A percentile compares a stretch with the other conserved stretches of the same genome.
Evolutionary conservation across 2,797 vertebrate genomes (phyloP).

Genomic region (Helostoma temminkii): DNA sequence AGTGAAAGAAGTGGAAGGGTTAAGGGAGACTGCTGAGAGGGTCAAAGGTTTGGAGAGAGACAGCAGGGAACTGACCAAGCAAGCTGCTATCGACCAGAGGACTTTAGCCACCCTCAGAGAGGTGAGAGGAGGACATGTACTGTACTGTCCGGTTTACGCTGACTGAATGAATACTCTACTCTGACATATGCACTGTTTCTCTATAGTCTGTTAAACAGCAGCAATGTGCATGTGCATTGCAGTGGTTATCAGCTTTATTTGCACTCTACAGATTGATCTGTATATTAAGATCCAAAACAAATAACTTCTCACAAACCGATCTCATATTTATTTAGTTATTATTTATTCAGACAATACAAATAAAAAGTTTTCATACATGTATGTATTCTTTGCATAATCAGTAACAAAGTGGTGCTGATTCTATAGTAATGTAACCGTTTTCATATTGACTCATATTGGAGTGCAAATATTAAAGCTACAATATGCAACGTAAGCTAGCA

Average conservation of each 20-base stretch:
- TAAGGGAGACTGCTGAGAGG: slow-evolving; percentile 89
- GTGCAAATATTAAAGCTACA: too few relatives aligned
- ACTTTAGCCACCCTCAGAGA: slow-evolving; percentile 92
- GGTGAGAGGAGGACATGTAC: slow-evolving; percentile 81
- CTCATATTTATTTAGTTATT: too few relatives aligned
- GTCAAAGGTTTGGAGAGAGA: slow-evolving; percentile 91
- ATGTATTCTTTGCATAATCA: too few relatives aligned
- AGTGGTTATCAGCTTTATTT: background rate
- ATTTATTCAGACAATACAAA: too few relatives aligned
- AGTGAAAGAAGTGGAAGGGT: slow-evolving; percentile 87
- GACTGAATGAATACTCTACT: slow-evolving; percentile 13
- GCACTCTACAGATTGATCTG: background rate
- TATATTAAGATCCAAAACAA: background rate
- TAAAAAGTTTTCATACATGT: too few relatives aligned
- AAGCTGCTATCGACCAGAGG: slow-evolving; percentile 93
- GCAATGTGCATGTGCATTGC: slow-evolving; percentile 7
- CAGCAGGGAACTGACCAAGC: slow-evolving; percentile 93
- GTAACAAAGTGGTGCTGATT: too few relatives aligned
- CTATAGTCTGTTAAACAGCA: background rate
- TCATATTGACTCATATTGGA: too few relatives aligned
- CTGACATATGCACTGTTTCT: slow-evolving; percentile 1
- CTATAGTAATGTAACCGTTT: too few relatives aligned
- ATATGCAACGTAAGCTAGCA: too few relatives aligned
- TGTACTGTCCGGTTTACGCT: slow-evolving; percentile 14
- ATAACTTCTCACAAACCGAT: background rate